These are phyloP conservation scores for Catalaphyllia jardinei DNA, from an alignment of 64 coral and sea anemone genomes.

Conservation along the genomic window DNA sequence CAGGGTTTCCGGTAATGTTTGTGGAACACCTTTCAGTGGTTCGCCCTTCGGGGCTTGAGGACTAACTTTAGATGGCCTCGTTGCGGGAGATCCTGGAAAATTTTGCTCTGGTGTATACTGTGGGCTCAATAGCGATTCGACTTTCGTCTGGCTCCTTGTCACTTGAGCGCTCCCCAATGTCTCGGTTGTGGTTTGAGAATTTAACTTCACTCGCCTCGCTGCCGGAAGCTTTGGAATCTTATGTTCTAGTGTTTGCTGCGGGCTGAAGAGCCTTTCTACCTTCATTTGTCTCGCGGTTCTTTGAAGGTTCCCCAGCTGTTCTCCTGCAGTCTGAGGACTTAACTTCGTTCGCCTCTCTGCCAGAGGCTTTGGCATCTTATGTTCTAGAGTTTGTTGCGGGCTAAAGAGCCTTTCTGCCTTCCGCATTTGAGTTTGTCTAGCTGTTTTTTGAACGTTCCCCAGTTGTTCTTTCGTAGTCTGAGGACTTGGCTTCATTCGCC, in stretches of 20 bases:
- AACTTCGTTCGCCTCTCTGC: too few relatives aligned
- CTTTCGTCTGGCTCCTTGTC: too few relatives aligned
- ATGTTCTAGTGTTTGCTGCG: neutral
- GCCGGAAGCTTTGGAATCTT: neutral
- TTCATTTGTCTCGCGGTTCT: neutral
- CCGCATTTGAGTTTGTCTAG: too few relatives aligned
- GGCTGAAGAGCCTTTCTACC: neutral
- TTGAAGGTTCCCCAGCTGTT: neutral
- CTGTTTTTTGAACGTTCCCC: neutral
- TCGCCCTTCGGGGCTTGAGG: too few relatives aligned
- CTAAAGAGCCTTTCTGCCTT: neutral
- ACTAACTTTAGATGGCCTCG: too few relatives aligned
- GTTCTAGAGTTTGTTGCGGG: neutral
- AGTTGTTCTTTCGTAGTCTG: too few relatives aligned
- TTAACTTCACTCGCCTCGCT: neutral
- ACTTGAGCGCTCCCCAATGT: neutral
- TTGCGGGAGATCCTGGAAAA: too few relatives aligned
- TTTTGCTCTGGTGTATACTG: too few relatives aligned
- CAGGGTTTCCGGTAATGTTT: too few relatives aligned
- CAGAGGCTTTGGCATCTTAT: neutral
- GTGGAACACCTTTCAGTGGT: too few relatives aligned
- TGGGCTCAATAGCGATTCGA: too few relatives aligned
- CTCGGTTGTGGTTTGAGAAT: neutral
- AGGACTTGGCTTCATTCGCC: neutral
- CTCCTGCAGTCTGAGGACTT: neutral